Evolutionary conservation across 2,888 invertebrate genomes (phyloP), one percentile per base, ranked within the genome.

Genomic region (Monopis laevigella): DNA sequence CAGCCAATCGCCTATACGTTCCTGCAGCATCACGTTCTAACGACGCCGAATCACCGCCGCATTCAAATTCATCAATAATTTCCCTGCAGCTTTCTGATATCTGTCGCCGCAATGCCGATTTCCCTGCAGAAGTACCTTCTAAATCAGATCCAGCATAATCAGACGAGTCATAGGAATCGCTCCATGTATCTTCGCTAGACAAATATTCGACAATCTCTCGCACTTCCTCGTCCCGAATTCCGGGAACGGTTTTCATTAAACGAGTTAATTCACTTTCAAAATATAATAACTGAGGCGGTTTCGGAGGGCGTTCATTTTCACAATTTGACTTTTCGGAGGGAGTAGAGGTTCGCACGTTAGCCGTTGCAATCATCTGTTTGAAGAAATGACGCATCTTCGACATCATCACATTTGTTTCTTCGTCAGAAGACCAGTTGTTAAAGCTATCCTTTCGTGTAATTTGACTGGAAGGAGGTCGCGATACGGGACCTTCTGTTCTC

Each of bases 351-450:
- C 77, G 60, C 1, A 81, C 82, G 40, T 83, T 85, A 1, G 82
- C 72, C 13, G 85, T 83, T 24, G 90, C 90, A n/a, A 94, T 88
- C 84, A 95, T 89, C 39, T 92, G 93, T 69, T 93, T 94, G 67
- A 95, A 93, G 66, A 95, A 93, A 54, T 93, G 92, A 2, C 93
- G 83, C 92, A 95, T 93, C 77, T 93, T 94, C 26, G 90, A 92
- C 94, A 95, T 95, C 94, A 95, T 95, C 32, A 94, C 73, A 65
- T 95, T 95, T 2, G 94, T 95, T 73, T 95, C 95, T 62, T 95
- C 95, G 58, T 95, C 94, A 2, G 93, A 93, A 48, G 93, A 93
- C 93, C 94, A 95, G 59, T 94, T 94, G 62, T 93, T 94, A 72
- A 94, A 94, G 62, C 93, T 93, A 65, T 94, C 93, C 68, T 93